These are phyloP conservation scores for Drosophila bifasciata DNA, from an alignment of 1,140 invertebrate genomes.

Conservation along the genomic window DNA sequence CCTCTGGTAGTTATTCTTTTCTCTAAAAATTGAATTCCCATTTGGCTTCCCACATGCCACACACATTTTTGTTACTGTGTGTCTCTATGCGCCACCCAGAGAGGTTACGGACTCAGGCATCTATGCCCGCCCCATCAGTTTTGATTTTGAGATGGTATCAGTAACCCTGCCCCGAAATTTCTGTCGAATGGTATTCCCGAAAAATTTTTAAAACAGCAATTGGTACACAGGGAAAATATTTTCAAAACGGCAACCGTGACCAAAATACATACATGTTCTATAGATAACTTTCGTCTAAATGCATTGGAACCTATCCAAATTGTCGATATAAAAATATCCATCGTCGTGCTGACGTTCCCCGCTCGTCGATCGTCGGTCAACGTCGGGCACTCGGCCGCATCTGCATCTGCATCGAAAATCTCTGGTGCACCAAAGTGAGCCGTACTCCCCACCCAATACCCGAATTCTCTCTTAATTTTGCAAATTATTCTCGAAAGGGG, in stretches of 20 bases:
- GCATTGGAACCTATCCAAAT: slow-evolving; percentile 83
- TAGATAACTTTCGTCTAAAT: slow-evolving; percentile 81
- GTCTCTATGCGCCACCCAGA: too few relatives aligned
- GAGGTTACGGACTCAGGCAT: too few relatives aligned
- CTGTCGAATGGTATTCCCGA: slow-evolving; percentile 31
- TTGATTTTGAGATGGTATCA: slow-evolving; percentile 6
- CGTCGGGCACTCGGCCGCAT: slow-evolving; percentile 41
- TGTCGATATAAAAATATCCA: slow-evolving; percentile 81
- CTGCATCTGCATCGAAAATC: slow-evolving; percentile 33
- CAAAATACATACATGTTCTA: slow-evolving; percentile 79
- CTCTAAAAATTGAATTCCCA: too few relatives aligned
- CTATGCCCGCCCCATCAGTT: slow-evolving; percentile 12
- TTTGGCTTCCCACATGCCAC: too few relatives aligned
- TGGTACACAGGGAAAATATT: slow-evolving; percentile 73
- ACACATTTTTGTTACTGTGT: too few relatives aligned
- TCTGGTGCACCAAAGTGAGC: slow-evolving; percentile 31
- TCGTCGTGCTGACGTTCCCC: slow-evolving; percentile 56
- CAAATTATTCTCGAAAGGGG: slow-evolving; percentile 6
- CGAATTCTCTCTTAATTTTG: slow-evolving; percentile 29
- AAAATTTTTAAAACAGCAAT: slow-evolving; percentile 41
- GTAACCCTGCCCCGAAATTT: slow-evolving; percentile 42
- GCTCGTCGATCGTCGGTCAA: slow-evolving; percentile 48
- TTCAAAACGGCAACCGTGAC: slow-evolving; percentile 77
- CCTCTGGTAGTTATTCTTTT: too few relatives aligned
- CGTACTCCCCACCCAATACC: slow-evolving; percentile 23